These are phyloP conservation scores for Balearica regulorum DNA, from an alignment of 2,797 vertebrate species.

Conservation along the genomic window DNA sequence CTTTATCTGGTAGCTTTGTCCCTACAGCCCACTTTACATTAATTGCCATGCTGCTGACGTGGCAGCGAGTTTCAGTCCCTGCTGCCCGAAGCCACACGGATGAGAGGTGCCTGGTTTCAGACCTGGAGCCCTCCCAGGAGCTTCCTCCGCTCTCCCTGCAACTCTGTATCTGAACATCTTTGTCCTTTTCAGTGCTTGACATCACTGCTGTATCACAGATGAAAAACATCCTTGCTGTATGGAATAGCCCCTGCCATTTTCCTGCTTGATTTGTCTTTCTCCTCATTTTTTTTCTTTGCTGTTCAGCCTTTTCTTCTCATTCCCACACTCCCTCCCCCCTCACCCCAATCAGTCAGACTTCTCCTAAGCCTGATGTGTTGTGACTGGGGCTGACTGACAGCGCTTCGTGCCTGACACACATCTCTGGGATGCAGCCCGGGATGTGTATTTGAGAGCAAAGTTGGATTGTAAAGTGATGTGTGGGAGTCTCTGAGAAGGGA, in stretches of 20 bases:
- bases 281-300: not conserved
- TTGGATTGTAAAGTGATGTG: slow-evolving; percentile 53
- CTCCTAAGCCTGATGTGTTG: slow-evolving; percentile 62
- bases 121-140: not conserved
- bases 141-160: not conserved
- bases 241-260: slow-evolving; percentile 4
- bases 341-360: not conserved
- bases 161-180: not conserved
- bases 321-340: not conserved
- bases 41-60: not conserved
- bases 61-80: not conserved
- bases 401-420: slow-evolving; percentile 42
- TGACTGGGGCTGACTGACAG: slow-evolving; percentile 72
- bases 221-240: not conserved
- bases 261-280: slow-evolving; percentile 16
- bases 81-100: not conserved
- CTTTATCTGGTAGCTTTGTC: not conserved
- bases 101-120: not conserved
- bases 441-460: slow-evolving; percentile 59
- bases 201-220: not conserved
- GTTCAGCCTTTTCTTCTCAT: not conserved
- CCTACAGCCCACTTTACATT: not conserved
- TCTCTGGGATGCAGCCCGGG: slow-evolving; percentile 56
- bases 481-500: slow-evolving; percentile 59
- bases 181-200: not conserved